Evolutionary conservation across 1,140 invertebrate genomes (phyloP).

Genomic region (Heliconius hermathena): DNA sequence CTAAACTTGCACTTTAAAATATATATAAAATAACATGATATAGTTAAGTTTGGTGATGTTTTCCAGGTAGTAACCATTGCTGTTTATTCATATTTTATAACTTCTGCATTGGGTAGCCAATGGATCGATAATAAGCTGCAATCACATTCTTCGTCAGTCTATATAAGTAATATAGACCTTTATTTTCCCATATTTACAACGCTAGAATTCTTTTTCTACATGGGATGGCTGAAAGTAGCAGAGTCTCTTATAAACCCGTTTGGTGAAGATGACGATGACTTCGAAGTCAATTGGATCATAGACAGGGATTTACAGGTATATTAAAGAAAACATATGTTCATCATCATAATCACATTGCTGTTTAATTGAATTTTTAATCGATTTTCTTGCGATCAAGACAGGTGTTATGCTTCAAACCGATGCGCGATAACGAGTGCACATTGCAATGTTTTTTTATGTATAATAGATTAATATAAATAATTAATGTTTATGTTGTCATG

Average conservation of each 20-base stretch:
- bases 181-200: conserved; percentile 95
- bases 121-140: conserved; percentile 85
- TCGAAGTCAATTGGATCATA: conserved; percentile 92
- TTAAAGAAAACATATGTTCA: neutral
- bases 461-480: neutral
- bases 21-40: conserved; percentile 14
- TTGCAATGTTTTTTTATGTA: neutral
- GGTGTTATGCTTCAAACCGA: neutral
- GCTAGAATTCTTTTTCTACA: conserved; percentile 93
- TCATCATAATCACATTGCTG: neutral
- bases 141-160: conserved; percentile 56
- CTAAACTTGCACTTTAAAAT: neutral
- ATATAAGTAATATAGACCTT: conserved; percentile 85
- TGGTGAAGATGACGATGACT: conserved; percentile 94
- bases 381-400: neutral
- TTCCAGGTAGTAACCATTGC: conserved; percentile 94
- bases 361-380: neutral
- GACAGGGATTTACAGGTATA: conserved; percentile 91
- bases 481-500: neutral
- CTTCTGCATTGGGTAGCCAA: conserved; percentile 91
- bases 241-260: conserved; percentile 94
- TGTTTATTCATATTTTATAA: conserved; percentile 94
- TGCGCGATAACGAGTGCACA: neutral
- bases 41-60: conserved; percentile 30
- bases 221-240: conserved; percentile 96